Conservation (phyloP, 2,888 invertebrate genomes). For the Plagiodera versicolora region DNA sequence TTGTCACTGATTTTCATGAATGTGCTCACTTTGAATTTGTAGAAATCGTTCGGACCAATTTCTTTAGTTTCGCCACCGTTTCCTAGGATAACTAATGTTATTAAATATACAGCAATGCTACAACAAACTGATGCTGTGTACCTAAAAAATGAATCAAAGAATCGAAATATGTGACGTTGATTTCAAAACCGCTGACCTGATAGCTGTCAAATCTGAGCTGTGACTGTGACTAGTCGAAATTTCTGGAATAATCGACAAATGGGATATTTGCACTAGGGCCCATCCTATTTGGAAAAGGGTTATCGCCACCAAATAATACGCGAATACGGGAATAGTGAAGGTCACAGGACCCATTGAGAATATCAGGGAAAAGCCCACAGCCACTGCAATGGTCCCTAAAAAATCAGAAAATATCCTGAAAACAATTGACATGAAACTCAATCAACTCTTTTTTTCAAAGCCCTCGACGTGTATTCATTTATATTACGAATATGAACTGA, state of each 20-base stretch:
- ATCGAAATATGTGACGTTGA: too few relatives aligned
- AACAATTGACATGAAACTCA: too few relatives aligned
- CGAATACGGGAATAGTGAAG: constrained; percentile 56
- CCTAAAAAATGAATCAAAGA: too few relatives aligned
- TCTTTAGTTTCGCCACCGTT: constrained; percentile 2
- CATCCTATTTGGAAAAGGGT: constrained; percentile 88
- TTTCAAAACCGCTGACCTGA: too few relatives aligned
- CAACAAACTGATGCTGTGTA: constrained; percentile 63
- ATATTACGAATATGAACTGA: too few relatives aligned
- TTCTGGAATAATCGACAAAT: constrained; percentile 86
- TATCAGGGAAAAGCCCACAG: constrained; percentile 75
- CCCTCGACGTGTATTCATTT: too few relatives aligned
- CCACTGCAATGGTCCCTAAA: constrained; percentile 67
- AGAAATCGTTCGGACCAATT: constrained; percentile 9
- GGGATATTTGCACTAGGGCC: constrained; percentile 92
- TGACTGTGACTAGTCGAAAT: constrained; percentile 70
- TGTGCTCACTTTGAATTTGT: constrained; percentile 11
- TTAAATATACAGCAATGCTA: constrained; percentile 6
- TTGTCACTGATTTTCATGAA: too few relatives aligned
- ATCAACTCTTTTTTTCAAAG: too few relatives aligned
- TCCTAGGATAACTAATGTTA: constrained; percentile 4
- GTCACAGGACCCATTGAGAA: constrained; percentile 69
- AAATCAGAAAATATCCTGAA: too few relatives aligned
- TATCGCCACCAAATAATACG: constrained; percentile 64
- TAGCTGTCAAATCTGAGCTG: constrained; percentile 78